Conservation (phyloP, 2,113 vertebrate species). For the Lamprologus speciosus region DNA sequence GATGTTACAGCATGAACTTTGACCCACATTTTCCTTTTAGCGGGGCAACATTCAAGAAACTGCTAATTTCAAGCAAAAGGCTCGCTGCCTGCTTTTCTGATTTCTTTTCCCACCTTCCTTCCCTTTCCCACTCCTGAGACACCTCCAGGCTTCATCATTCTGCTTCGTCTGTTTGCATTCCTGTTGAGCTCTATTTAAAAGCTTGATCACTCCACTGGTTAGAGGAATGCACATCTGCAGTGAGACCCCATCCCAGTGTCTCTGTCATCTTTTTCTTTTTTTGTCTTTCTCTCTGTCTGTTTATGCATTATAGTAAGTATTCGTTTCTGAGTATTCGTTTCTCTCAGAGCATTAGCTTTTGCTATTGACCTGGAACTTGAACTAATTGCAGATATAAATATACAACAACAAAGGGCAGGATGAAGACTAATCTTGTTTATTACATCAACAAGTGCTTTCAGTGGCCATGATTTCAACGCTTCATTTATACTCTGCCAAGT, state of each 20-base stretch:
- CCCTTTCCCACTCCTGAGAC: not conserved
- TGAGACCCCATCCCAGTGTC: conserved; percentile 7
- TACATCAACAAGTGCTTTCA: conserved; percentile 16
- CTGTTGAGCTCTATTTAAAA: conserved; percentile 55
- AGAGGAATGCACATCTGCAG: conserved; percentile 63
- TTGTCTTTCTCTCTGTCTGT: not conserved
- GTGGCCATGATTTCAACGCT: not conserved
- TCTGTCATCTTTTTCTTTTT: not conserved
- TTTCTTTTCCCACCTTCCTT: not conserved
- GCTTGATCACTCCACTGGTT: conserved; percentile 21
- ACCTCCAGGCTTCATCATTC: conserved; percentile 21
- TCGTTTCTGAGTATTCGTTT: not conserved
- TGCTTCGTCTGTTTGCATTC: conserved; percentile 56
- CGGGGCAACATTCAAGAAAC: not conserved
- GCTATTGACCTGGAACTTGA: not conserved
- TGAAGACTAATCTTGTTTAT: conserved; percentile 13
- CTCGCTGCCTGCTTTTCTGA: not conserved
- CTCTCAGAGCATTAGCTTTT: not conserved
- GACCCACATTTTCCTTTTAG: not conserved
- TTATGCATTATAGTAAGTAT: not conserved
- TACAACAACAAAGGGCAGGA: not conserved
- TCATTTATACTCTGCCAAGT: not conserved
- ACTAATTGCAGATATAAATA: not conserved
- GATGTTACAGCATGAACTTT: not conserved
- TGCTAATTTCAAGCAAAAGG: not conserved